Base-by-base conservation (phyloP, 2,888 invertebrate genomes). In the Macrophya alboannulata region DNA sequence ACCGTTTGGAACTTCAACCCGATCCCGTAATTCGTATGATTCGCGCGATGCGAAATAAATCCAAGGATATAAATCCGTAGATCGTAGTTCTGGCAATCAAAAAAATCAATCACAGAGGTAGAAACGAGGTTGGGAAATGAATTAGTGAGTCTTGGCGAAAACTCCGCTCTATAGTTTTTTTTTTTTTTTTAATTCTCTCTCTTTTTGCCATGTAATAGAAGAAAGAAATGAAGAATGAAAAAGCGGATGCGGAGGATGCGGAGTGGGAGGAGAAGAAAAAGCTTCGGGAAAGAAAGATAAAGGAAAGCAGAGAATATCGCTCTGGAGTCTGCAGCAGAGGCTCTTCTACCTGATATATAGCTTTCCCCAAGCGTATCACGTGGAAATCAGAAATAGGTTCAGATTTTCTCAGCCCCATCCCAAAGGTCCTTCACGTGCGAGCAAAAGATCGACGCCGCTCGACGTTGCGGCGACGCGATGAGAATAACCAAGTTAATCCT, bases 271-370 rank as follows among this genome's bases (percentile, higher is more conserved):
- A 55, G 62, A 81, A 17, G 6, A 37, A 37, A 68, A 87, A 45
- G 71, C 81, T 43, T 55, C 59, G 74, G 17, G 77, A 40, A 62
- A 65, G 51, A 72, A 62, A 72, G 62, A 84, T 83, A 40, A 74
- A 84, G 51, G 85, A 85, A 86, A 86, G 84, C 84, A 88, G 87
- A 84, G 86, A 82, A 25, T 72, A 68, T 72, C 71, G 40, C n/a
- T 72, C 43, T 21, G 3, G 71, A 72, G 43, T 74, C 40, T 45
- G 31, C 68, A 55, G 37, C 31, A 68, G 31, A 31, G 68, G 62
- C 62, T 62, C 62, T 62, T 12, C 68, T 15, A 74, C 68, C 45
- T 74, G 45, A 74, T 45, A 45, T 74, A 43, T 74, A 74, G 74
- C 45, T 74, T 74, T 74, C 25, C 43, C 43, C 43, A 43, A 45